phyloP scores from a whole-genome alignment of 1,140 invertebrate genomes.

The Chironomus striatipennis region DNA sequence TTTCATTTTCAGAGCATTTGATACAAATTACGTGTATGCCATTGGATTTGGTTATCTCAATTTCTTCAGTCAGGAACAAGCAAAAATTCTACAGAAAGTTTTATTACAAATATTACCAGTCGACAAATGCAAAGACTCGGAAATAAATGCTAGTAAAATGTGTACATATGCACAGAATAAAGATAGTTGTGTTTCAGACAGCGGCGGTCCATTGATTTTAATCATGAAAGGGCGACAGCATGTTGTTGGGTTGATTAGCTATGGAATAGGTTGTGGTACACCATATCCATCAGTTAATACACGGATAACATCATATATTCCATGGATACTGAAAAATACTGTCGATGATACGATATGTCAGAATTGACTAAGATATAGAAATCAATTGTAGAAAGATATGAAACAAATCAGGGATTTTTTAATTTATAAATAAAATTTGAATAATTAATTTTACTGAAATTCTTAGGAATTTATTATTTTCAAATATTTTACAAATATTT shows the following conservation, averaged over 20 bases:
- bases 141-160: not conserved
- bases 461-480: too few relatives aligned
- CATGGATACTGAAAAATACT: not conserved
- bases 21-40: not conserved
- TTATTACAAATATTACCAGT: not conserved
- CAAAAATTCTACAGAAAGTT: conserved; percentile 3
- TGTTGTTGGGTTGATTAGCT: not conserved
- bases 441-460: too few relatives aligned
- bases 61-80: not conserved
- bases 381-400: not conserved
- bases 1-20: not conserved
- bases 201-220: conserved; percentile 1
- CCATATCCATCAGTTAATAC: not conserved
- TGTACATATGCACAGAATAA: not conserved
- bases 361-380: not conserved
- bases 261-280: not conserved
- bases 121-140: not conserved
- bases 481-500: too few relatives aligned
- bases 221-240: not conserved
- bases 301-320: not conserved
- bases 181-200: not conserved
- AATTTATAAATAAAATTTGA: too few relatives aligned
- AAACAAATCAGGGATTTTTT: not conserved
- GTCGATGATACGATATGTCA: not conserved
- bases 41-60: not conserved